Evolutionary conservation across 2,797 vertebrate species (phyloP), one percentile per base, ranked within the genome.

Genomic region (Lepus oiostolus): DNA sequence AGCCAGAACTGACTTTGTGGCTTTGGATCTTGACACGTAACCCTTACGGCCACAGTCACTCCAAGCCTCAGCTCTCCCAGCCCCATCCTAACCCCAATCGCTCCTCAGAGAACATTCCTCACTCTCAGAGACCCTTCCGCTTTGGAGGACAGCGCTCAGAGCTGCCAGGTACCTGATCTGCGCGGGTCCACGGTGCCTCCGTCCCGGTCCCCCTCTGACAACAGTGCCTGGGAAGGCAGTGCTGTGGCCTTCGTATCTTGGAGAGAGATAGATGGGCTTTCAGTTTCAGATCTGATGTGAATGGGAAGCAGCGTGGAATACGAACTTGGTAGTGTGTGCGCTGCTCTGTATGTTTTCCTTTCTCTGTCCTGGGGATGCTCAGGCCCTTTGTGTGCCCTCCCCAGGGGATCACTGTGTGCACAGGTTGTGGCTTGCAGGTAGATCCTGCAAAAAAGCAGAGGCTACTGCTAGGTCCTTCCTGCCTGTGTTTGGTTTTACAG

Each of bases 91-190:
- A 77, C 26, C 72, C 86, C 71, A 52, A 1, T 62, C 5, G 60
- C 58, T 93, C 24, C n/a, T 67, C 14, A 24, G 38, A 3, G 19
- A 3, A n/a, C 26, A 30, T 75, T 62, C 30, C 17, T 74, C 28
- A 30, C 38, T 38, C n/a, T 84, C 24, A 88, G 63, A 91, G 19
- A 2, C 24, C 28, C n/a, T 79, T 50, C 72, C 35, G n/a, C 63
- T 60, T 85, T 52, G 50, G 6, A 88, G 30, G 38, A 65, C 42
- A 62, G 28, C 79, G 70, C 28, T 63, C 24, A 81, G 24, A 81
- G 24, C 62, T 50, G 14, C 54, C 76, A 63, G 7, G 19, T 65
- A 89, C 67, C 93, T 95, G 82, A 71, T 82, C 58, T 92, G 72
- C 85, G 77, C 9, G 58, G 82, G 42, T 32, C 19, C 30, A 52